A percentile compares a stretch with the other conserved stretches of the same genome.
These are phyloP conservation scores for Scaeva pyrastri DNA, from an alignment of 2,888 invertebrate species.

Conservation along the genomic window DNA sequence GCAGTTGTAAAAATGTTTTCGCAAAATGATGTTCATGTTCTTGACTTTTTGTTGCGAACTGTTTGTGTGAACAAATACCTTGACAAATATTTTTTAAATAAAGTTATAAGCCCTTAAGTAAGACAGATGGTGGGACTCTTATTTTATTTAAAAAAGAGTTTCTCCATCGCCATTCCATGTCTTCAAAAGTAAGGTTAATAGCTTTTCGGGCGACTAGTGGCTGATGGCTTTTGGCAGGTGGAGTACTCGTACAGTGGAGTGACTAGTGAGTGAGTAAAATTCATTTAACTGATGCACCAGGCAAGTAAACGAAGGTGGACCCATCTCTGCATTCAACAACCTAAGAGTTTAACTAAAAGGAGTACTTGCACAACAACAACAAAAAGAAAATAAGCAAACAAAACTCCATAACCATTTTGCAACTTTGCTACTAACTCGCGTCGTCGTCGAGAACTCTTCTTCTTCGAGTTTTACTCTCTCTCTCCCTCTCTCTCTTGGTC, in stretches of 20 bases:
- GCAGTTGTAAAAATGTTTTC: too few species aligned
- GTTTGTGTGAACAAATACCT: too few species aligned
- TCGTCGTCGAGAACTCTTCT: not conserved
- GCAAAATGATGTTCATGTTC: too few species aligned
- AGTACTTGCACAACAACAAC: conserved; percentile 13
- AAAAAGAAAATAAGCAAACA: conserved; percentile 31
- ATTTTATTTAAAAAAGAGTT: conserved; percentile 8
- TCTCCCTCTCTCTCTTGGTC: too few species aligned
- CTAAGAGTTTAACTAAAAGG: conserved; percentile 36
- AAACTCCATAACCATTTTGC: conserved; percentile 62
- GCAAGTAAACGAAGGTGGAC: conserved; percentile 55
- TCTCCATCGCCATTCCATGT: not conserved
- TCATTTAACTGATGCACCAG: conserved; percentile 75
- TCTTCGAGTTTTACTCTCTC: conserved; percentile 12
- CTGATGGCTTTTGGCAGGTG: too few species aligned
- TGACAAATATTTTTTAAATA: too few species aligned
- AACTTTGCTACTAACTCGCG: conserved; percentile 57
- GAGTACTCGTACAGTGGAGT: too few species aligned
- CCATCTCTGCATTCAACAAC: conserved; percentile 11
- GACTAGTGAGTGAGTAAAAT: conserved; percentile 56
- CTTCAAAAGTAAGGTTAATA: conserved; percentile 60
- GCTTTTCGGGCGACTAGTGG: conserved; percentile 62
- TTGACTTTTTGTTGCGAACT: too few species aligned
- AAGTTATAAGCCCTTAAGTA: not conserved
- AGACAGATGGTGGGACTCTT: not conserved